These are phyloP conservation scores for Ormyrus nitidulus DNA, from an alignment of 2,888 invertebrate genomes.

Conservation along the genomic window DNA sequence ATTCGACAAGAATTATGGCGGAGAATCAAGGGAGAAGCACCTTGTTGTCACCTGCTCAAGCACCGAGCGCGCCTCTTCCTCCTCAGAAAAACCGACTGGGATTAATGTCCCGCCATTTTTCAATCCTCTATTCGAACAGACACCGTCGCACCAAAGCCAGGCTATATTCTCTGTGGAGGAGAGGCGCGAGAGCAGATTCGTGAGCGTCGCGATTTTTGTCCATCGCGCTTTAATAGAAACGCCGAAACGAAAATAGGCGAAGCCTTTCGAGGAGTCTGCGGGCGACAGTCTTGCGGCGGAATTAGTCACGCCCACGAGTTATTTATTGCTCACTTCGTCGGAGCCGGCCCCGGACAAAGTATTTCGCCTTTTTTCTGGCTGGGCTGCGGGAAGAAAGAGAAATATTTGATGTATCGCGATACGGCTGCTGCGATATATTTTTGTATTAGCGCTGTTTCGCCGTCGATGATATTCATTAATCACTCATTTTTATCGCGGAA, in stretches of 20 bases:
- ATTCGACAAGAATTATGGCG: slow-evolving; percentile 70
- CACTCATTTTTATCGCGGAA: slow-evolving; percentile 2
- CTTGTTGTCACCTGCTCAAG: slow-evolving; percentile 70
- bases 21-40: slow-evolving; percentile 67
- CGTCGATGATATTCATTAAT: slow-evolving; percentile 43
- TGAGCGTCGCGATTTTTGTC: slow-evolving; percentile 12
- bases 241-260: slow-evolving; percentile 46
- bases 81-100: slow-evolving; percentile 58
- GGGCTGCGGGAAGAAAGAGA: background rate
- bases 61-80: slow-evolving; percentile 57
- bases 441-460: slow-evolving; percentile 40
- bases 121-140: slow-evolving; percentile 23
- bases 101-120: slow-evolving; percentile 62
- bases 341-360: slow-evolving; percentile 26
- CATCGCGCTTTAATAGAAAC: slow-evolving; percentile 36
- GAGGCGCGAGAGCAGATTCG: background rate
- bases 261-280: slow-evolving; percentile 41
- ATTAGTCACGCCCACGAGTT: slow-evolving; percentile 57
- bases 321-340: slow-evolving; percentile 55
- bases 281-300: slow-evolving; percentile 39
- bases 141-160: too few species aligned
- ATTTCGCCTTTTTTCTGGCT: slow-evolving; percentile 16
- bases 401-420: slow-evolving; percentile 28
- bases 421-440: slow-evolving; percentile 20
- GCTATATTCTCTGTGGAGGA: too few species aligned